Evolutionary conservation across 2,113 vertebrate genomes (phyloP).

Genomic region (Myanophis thanlyinensis): DNA sequence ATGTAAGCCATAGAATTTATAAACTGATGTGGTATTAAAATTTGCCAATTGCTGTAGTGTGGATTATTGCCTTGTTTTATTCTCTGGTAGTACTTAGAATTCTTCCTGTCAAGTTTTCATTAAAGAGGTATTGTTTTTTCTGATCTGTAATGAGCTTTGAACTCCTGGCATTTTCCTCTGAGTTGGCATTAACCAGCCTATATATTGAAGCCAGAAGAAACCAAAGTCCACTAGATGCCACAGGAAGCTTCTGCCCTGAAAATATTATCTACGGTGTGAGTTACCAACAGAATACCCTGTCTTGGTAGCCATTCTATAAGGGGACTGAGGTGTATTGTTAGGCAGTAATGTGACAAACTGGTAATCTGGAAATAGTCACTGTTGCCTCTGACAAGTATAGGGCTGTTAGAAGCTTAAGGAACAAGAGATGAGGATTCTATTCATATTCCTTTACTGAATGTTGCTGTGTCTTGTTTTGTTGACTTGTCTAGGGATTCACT

Average conservation of each 20-base stretch:
- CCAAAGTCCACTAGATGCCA: not conserved
- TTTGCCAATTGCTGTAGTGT: not conserved
- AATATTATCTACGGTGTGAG: not conserved
- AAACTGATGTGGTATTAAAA: not conserved
- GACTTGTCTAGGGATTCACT: not conserved
- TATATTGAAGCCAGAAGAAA: not conserved
- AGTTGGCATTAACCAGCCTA: not conserved
- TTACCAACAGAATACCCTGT: not conserved
- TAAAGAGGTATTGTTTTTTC: not conserved
- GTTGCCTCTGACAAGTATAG: not conserved
- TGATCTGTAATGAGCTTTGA: not conserved
- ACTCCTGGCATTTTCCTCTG: not conserved
- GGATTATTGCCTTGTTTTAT: not conserved
- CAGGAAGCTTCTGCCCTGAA: not conserved
- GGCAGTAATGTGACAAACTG: not conserved
- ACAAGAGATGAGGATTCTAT: not conserved
- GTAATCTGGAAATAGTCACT: not conserved
- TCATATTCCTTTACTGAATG: not conserved
- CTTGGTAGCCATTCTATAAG: not conserved
- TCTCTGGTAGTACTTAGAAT: not conserved
- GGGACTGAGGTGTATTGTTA: not conserved
- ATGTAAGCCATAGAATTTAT: not conserved
- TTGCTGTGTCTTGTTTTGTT: not conserved
- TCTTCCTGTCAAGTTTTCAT: not conserved
- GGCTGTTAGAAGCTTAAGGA: not conserved